These are phyloP conservation scores for Gymnopithys bicolor DNA, from an alignment of 2,797 vertebrate species.

Conservation along the genomic window DNA sequence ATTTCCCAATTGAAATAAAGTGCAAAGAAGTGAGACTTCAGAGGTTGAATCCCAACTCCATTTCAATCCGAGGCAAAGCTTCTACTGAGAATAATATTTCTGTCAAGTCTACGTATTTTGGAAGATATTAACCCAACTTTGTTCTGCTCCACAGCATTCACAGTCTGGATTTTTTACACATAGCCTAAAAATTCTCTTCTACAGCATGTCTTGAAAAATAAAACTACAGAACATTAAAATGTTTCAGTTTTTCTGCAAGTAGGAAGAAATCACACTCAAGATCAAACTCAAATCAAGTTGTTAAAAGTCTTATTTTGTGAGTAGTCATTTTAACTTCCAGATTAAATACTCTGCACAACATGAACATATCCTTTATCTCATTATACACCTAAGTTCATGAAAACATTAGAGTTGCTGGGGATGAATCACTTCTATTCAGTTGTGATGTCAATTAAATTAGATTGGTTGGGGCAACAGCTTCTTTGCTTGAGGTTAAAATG, in stretches of 20 bases:
- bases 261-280: background rate
- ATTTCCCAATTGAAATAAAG: background rate
- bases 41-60: accelerated
- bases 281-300: background rate
- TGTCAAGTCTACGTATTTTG: background rate
- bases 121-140: background rate
- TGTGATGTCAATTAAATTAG: constrained; percentile 13
- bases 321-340: background rate
- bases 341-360: constrained; percentile 6
- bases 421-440: constrained; percentile 16
- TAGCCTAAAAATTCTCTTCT: background rate
- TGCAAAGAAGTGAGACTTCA: background rate
- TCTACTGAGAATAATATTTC: background rate
- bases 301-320: background rate
- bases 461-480: background rate
- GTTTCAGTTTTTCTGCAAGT: background rate
- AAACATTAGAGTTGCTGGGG: background rate
- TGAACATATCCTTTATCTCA: background rate
- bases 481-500: constrained; percentile 12
- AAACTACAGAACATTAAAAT: background rate
- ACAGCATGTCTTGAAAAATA: background rate
- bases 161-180: background rate
- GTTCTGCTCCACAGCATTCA: background rate
- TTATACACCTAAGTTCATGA: constrained; percentile 12
- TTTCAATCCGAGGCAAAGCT: background rate